These are phyloP conservation scores for Raja brachyura DNA, from an alignment of 2,113 vertebrate species.

Conservation along the genomic window DNA sequence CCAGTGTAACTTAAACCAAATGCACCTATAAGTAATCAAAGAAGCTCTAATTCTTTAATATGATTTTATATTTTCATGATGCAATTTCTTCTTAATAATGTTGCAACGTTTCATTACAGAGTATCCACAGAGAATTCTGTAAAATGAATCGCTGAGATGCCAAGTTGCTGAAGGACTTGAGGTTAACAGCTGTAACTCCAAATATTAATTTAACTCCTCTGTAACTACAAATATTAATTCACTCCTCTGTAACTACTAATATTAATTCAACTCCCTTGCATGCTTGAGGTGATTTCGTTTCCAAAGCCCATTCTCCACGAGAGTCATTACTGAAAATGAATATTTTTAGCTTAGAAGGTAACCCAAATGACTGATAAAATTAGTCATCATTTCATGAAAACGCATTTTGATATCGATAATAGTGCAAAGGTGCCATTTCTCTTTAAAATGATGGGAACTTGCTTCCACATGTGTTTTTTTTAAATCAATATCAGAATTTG, in stretches of 20 bases:
- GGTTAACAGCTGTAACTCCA: not conserved
- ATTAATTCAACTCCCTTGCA: conserved; percentile 1
- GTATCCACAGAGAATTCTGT: not conserved
- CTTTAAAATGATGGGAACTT: not conserved
- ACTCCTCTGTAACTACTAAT: not conserved
- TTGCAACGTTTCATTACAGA: not conserved
- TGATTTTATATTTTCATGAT: not conserved
- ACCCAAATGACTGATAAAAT: not conserved
- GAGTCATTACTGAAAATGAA: not conserved
- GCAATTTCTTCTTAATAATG: not conserved
- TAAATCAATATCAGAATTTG: not conserved
- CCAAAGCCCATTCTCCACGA: not conserved
- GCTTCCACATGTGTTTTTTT: no score
- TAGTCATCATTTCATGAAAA: not conserved
- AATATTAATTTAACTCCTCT: conserved; percentile 1
- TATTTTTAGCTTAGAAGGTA: not conserved
- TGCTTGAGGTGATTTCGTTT: not conserved
- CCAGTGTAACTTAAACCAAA: not conserved
- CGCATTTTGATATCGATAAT: not conserved
- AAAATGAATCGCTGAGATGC: not conserved
- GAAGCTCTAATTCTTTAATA: not conserved
- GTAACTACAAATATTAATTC: not conserved
- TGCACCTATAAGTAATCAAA: not conserved
- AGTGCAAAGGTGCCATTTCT: not conserved
- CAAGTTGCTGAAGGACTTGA: not conserved